Evolutionary conservation across 2,888 invertebrate genomes (phyloP).

Genomic region (Cerceris rybyensis): DNA sequence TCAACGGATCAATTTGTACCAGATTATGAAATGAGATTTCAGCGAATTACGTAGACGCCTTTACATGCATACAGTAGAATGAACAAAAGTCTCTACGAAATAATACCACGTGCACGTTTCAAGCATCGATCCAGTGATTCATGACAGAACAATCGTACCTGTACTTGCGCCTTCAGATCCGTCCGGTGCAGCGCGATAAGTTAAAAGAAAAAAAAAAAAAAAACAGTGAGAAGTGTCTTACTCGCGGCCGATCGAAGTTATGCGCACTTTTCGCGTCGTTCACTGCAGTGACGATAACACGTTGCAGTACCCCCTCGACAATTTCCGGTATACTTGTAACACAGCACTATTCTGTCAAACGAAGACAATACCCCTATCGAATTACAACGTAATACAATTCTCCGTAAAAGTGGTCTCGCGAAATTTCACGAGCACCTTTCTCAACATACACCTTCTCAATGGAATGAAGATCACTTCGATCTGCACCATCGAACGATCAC

Average conservation of each 20-base stretch:
- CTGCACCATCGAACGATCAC: conserved; percentile 28
- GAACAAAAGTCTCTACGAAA: not conserved
- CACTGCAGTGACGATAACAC: conserved; percentile 58
- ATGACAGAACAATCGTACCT: not conserved
- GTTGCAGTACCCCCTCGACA: conserved; percentile 37
- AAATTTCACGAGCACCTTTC: conserved; percentile 15
- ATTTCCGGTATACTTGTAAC: conserved; percentile 25
- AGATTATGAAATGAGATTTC: too few relatives aligned
- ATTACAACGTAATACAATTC: not conserved
- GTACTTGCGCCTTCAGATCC: not conserved
- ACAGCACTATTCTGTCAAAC: conserved; percentile 22
- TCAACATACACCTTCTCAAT: conserved; percentile 27
- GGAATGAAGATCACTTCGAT: conserved; percentile 26
- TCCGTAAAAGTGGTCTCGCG: conserved; percentile 12
- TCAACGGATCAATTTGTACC: too few relatives aligned
- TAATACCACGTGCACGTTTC: not conserved
- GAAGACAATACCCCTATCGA: not conserved
- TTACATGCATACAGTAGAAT: too few relatives aligned
- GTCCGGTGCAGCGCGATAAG: conserved; percentile 11
- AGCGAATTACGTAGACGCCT: too few relatives aligned
- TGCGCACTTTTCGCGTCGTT: conserved; percentile 66
- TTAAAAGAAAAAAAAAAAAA: conserved; percentile 10
- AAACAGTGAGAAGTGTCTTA: conserved; percentile 1
- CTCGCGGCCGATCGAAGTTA: conserved; percentile 30
- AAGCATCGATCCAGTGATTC: not conserved